phyloP scores from a whole-genome alignment of 2,888 invertebrate species.

The Agonopterix alstromeriana region DNA sequence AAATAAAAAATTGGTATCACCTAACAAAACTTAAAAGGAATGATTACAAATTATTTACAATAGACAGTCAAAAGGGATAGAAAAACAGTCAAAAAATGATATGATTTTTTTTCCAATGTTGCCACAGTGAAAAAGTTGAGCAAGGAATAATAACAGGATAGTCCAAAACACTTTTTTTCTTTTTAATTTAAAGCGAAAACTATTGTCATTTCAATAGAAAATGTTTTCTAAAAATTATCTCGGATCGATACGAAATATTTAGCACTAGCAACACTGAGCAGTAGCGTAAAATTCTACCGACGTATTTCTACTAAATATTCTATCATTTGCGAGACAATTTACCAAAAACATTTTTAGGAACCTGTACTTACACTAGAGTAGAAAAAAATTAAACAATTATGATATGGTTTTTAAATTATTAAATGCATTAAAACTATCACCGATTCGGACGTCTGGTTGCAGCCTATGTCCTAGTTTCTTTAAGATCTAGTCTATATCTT shows the following conservation, averaged over 20 bases:
- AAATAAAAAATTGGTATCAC: constrained; percentile 31
- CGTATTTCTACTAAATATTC: constrained; percentile 38
- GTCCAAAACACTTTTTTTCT: constrained; percentile 4
- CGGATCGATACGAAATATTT: constrained; percentile 33
- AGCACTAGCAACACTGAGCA: constrained; percentile 43
- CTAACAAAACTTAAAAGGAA: constrained; percentile 26
- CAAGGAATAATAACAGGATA: constrained; percentile 16
- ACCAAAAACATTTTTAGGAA: constrained; percentile 34
- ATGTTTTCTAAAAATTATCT: constrained; percentile 15
- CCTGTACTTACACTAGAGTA: constrained; percentile 15
- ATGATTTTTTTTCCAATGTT: constrained; percentile 9
- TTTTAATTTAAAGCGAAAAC: constrained; percentile 26
- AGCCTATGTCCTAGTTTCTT: not conserved
- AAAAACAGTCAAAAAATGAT: constrained; percentile 8
- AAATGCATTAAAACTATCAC: constrained; percentile 42
- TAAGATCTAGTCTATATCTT: constrained; percentile 4
- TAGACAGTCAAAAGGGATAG: constrained; percentile 7
- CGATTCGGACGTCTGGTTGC: constrained; percentile 31
- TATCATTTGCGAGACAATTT: constrained; percentile 28
- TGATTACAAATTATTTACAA: constrained; percentile 18
- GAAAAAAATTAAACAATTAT: constrained; percentile 10
- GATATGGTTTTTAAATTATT: constrained; percentile 26
- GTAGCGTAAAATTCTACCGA: constrained; percentile 52
- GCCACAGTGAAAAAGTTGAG: constrained; percentile 28
- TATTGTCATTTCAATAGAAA: constrained; percentile 32